A percentile compares a stretch with the other conserved stretches of the same genome.
phyloP scores from a whole-genome alignment of 2,888 invertebrate genomes.

The Diaphora mendica region DNA sequence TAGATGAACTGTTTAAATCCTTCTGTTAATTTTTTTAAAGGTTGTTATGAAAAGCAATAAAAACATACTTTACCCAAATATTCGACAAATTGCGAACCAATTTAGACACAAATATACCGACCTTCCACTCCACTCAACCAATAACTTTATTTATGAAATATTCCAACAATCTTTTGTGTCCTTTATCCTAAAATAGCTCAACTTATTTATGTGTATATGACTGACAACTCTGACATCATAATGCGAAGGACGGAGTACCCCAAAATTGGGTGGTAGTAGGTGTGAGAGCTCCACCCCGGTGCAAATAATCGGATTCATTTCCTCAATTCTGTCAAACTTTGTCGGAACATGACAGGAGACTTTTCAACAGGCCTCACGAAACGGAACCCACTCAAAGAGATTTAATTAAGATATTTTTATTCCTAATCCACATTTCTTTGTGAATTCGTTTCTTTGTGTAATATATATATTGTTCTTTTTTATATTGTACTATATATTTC shows the following conservation, averaged over 20 bases:
- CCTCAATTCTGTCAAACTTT: constrained; percentile 38
- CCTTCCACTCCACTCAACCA: background rate
- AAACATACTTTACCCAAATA: background rate
- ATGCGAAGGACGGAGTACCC: constrained; percentile 17
- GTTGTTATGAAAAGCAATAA: background rate
- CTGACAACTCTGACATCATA: constrained; percentile 23
- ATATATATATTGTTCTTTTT: constrained; percentile 13
- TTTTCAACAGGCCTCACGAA: constrained; percentile 27
- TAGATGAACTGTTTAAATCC: background rate
- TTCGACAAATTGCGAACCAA: background rate
- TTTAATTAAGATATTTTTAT: constrained; percentile 37
- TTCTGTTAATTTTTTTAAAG: background rate
- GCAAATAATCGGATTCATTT: constrained; percentile 37
- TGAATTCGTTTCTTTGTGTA: constrained; percentile 13
- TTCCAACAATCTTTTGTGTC: background rate
- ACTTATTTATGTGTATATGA: constrained; percentile 10
- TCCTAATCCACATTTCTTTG: constrained; percentile 19
- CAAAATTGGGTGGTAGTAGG: constrained; percentile 9
- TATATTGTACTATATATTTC: constrained; percentile 35
- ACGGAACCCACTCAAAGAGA: constrained; percentile 26
- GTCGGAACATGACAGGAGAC: constrained; percentile 27
- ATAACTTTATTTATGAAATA: constrained; percentile 4
- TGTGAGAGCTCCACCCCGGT: constrained; percentile 9
- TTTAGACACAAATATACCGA: background rate
- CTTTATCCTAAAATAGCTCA: background rate